Evolutionary conservation across 2,797 vertebrate genomes (phyloP).

Genomic region (Clarias fuscus): DNA sequence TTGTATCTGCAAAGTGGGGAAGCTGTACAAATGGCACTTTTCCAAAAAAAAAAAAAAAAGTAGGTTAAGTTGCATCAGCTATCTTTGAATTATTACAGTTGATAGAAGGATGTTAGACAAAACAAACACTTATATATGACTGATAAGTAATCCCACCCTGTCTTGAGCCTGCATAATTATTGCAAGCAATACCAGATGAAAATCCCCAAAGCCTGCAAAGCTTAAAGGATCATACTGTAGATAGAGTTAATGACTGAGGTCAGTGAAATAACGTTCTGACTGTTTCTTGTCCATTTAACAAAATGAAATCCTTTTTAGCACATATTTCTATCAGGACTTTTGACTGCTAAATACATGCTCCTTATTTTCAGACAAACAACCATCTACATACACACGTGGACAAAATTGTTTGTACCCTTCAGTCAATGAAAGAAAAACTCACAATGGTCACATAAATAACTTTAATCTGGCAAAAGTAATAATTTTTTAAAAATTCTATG

Average conservation of each 20-base stretch:
- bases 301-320: neutral
- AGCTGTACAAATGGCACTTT: too few species aligned
- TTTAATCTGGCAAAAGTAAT: too few species aligned
- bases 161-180: neutral
- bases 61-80: too few species aligned
- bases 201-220: neutral
- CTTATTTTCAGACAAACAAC: neutral
- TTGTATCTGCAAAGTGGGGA: neutral
- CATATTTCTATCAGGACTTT: neutral
- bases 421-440: too few species aligned
- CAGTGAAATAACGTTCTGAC: neutral
- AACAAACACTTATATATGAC: neutral
- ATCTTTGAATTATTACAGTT: neutral
- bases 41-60: too few species aligned
- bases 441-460: too few species aligned
- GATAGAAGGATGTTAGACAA: neutral
- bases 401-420: too few species aligned
- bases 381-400: neutral
- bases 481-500: too few species aligned
- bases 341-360: neutral
- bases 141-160: conserved; percentile 3
- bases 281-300: neutral
- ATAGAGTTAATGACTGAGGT: neutral
- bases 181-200: neutral
- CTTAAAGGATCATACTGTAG: neutral